A percentile compares a stretch with the other conserved stretches of the same genome.
Conservation (phyloP, 1,140 invertebrate species). For the Harlomillsia oculata region DNA sequence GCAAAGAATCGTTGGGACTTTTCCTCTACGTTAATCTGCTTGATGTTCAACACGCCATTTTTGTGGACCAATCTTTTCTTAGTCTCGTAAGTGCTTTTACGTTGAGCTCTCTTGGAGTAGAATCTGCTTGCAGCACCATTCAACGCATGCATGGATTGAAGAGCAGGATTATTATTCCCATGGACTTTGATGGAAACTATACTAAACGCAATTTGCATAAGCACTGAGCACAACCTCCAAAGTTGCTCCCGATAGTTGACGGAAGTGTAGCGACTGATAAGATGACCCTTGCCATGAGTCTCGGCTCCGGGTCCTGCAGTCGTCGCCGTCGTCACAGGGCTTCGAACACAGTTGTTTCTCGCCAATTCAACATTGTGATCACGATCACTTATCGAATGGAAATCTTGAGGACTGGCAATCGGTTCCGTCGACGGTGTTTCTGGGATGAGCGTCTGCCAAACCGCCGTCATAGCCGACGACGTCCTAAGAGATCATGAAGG, state of each 20-base stretch:
- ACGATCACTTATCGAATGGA: background rate
- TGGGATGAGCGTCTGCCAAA: slow-evolving; percentile 28
- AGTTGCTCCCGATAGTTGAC: slow-evolving; percentile 16
- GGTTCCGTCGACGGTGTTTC: slow-evolving; percentile 32
- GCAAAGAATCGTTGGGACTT: slow-evolving; percentile 43
- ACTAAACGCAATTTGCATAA: background rate
- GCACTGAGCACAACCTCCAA: slow-evolving; percentile 10
- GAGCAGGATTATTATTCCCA: background rate
- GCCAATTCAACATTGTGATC: background rate
- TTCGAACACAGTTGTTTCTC: background rate
- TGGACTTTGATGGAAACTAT: background rate
- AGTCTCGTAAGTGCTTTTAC: background rate
- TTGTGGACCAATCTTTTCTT: slow-evolving; percentile 42
- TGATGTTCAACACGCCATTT: slow-evolving; percentile 47
- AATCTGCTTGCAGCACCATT: slow-evolving; percentile 7
- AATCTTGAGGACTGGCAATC: background rate
- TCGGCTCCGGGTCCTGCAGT: too few species aligned
- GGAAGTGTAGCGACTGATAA: background rate
- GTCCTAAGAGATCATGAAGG: background rate
- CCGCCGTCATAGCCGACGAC: slow-evolving; percentile 23
- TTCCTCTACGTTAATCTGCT: slow-evolving; percentile 46
- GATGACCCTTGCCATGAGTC: too few species aligned
- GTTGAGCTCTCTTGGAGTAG: slow-evolving; percentile 4
- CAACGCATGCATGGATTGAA: too few species aligned
- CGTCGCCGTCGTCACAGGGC: too few species aligned